Conservation (phyloP, 2,797 vertebrate species). For the Coluber constrictor region DNA sequence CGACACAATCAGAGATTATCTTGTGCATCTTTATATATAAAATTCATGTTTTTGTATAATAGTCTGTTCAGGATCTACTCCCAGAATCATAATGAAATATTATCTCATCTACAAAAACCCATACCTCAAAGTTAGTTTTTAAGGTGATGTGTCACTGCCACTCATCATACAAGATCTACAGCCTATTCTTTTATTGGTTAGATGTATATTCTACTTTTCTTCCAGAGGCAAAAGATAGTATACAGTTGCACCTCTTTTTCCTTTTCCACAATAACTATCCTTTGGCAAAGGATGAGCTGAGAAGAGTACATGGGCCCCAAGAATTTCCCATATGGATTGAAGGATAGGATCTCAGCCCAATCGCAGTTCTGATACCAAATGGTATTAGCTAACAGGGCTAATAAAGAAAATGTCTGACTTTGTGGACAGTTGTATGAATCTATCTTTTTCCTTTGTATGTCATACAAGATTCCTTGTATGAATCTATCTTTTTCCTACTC, state of each 20-base stretch:
- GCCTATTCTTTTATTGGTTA: background rate
- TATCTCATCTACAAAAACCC: background rate
- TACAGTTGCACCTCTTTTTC: background rate
- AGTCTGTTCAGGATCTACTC: background rate
- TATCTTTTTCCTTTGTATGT: background rate
- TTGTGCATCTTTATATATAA: background rate
- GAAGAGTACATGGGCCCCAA: background rate
- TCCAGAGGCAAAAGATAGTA: background rate
- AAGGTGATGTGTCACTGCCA: background rate
- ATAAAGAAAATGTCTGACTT: no score
- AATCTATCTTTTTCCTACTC: background rate
- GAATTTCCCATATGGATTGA: background rate
- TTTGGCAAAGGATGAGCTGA: background rate
- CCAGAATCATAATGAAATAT: background rate
- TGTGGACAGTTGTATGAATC: background rate
- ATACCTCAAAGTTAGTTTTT: background rate
- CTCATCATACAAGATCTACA: background rate
- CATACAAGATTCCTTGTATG: background rate
- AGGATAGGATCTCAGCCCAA: background rate
- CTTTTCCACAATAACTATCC: background rate
- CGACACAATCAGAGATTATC: background rate
- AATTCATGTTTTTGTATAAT: background rate
- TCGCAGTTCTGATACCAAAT: background rate
- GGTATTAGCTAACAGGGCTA: no score
- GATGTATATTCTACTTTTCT: background rate